These are phyloP conservation scores for Aplocera efformata DNA, from an alignment of 2,888 invertebrate species.

Conservation along the genomic window DNA sequence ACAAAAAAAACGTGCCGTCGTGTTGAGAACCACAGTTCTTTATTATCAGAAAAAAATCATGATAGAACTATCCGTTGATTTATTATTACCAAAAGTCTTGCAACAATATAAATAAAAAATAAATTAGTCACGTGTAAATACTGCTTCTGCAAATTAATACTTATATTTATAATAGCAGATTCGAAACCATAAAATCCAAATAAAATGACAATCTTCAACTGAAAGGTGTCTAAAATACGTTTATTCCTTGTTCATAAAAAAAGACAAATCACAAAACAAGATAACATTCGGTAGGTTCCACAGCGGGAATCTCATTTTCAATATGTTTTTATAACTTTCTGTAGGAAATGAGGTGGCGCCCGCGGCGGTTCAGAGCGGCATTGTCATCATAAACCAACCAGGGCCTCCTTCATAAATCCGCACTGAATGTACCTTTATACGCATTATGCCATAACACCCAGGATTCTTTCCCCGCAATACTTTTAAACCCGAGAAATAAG, in stretches of 20 bases:
- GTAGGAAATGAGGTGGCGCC: slow-evolving; percentile 78
- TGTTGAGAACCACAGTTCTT: too few relatives aligned
- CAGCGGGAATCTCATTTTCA: slow-evolving; percentile 77
- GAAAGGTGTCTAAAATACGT: slow-evolving; percentile 59
- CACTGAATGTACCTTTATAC: slow-evolving; percentile 75
- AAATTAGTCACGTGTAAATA: too few relatives aligned
- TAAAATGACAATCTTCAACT: slow-evolving; percentile 36
- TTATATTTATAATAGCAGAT: too few relatives aligned
- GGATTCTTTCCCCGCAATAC: slow-evolving; percentile 54
- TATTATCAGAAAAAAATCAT: too few relatives aligned
- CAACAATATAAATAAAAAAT: too few relatives aligned
- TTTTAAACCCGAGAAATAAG: slow-evolving; percentile 65
- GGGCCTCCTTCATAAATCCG: slow-evolving; percentile 76
- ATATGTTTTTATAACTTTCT: slow-evolving; percentile 81
- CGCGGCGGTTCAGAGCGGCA: slow-evolving; percentile 61
- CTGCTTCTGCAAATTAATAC: too few relatives aligned
- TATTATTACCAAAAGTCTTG: too few relatives aligned
- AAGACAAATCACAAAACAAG: slow-evolving; percentile 76
- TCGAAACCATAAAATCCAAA: slow-evolving; percentile 13
- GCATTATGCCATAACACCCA: slow-evolving; percentile 73
- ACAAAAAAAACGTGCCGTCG: too few relatives aligned
- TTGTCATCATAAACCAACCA: slow-evolving; percentile 78
- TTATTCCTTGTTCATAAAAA: slow-evolving; percentile 71
- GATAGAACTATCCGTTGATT: too few relatives aligned
- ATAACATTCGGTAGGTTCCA: slow-evolving; percentile 73